Conservation (phyloP, 2,797 vertebrate genomes). For the Vespertilio murinus region DNA sequence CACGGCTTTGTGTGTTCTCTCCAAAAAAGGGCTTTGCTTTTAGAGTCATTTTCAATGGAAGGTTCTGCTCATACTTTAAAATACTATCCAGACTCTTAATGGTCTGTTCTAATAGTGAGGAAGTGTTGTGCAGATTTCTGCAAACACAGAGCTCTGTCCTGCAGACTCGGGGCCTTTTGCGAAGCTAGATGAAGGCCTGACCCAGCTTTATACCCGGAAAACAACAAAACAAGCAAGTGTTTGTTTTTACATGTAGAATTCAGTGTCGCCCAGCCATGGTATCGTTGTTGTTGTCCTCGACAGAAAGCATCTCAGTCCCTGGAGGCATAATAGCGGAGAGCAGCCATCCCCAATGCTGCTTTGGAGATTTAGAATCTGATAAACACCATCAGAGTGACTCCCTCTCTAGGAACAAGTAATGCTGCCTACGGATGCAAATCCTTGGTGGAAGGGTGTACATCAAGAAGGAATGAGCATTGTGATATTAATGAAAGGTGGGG, state of each 20-base stretch:
- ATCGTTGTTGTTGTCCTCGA: background rate
- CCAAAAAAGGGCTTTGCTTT: background rate
- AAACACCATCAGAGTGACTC: background rate
- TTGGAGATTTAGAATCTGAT: background rate
- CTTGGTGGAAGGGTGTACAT: background rate
- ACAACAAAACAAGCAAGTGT: background rate
- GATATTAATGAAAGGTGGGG: background rate
- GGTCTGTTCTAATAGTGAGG: background rate
- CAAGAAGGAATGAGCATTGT: background rate
- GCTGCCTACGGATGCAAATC: background rate
- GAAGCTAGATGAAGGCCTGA: background rate
- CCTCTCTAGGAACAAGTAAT: background rate
- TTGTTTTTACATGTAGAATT: background rate
- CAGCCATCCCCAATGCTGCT: background rate
- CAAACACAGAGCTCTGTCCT: background rate
- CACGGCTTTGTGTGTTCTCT: slow-evolving; percentile 23
- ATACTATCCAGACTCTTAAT: background rate
- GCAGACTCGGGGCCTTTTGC: background rate
- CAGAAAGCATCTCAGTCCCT: background rate
- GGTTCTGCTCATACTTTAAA: background rate
- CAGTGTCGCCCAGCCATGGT: background rate
- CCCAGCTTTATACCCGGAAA: background rate
- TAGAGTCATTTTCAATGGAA: background rate
- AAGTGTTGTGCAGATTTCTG: background rate
- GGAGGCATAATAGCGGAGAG: background rate